Conservation (phyloP, 2,113 vertebrate genomes). For the Pygathrix nemaeus region DNA sequence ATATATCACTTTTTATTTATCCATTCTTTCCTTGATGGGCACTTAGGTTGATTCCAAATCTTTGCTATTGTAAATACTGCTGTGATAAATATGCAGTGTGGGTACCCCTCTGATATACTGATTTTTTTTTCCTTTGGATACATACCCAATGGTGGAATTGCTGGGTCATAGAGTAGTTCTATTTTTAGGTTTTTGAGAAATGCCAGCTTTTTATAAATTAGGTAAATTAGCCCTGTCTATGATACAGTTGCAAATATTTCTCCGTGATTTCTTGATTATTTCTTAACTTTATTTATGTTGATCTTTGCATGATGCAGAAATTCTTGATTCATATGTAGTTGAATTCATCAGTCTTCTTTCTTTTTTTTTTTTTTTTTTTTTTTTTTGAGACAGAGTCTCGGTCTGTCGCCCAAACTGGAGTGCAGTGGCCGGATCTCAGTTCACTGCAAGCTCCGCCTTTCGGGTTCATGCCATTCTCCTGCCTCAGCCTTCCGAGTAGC, state of each 20-base stretch:
- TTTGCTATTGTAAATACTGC: not conserved
- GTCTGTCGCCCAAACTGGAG: too few relatives aligned
- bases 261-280: not conserved
- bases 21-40: not conserved
- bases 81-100: not conserved
- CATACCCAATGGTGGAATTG: too few relatives aligned
- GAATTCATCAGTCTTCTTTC: not conserved
- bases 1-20: not conserved
- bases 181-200: too few relatives aligned
- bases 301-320: not conserved
- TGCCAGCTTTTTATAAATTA: not conserved
- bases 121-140: not conserved
- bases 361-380: not conserved
- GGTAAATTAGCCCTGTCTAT: not conserved
- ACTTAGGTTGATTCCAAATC: not conserved
- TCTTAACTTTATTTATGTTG: not conserved
- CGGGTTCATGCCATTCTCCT: too few relatives aligned
- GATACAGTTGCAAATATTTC: not conserved
- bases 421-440: too few relatives aligned
- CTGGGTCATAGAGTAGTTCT: too few relatives aligned
- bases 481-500: too few relatives aligned
- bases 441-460: too few relatives aligned
- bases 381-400: too few relatives aligned
- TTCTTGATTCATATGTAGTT: not conserved
- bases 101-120: not conserved